These are phyloP conservation scores for Piprites chloris DNA, from an alignment of 2,113 vertebrate genomes.

Conservation along the genomic window DNA sequence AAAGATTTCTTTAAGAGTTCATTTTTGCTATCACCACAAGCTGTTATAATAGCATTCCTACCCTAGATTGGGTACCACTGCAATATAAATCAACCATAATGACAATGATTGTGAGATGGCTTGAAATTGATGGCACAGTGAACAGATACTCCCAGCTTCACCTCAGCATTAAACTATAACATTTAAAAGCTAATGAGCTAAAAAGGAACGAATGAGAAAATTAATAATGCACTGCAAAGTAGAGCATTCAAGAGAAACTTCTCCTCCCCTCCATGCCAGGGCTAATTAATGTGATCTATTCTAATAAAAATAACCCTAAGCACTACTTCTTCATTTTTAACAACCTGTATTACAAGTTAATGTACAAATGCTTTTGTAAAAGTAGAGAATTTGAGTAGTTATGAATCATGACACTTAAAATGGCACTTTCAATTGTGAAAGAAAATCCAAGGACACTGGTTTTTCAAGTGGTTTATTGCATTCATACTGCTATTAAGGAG, in stretches of 20 bases:
- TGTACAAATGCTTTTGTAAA: not conserved
- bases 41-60: not conserved
- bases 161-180: not conserved
- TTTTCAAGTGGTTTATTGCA: constrained; percentile 17
- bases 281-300: constrained; percentile 38
- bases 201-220: constrained; percentile 5
- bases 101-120: not conserved
- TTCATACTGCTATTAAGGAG: not conserved
- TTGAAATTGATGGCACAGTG: not conserved
- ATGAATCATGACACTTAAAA: constrained; percentile 45
- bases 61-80: not conserved
- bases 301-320: constrained; percentile 39
- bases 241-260: constrained; percentile 17
- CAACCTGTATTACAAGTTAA: not conserved
- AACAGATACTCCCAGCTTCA: not conserved
- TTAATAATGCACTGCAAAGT: constrained; percentile 18
- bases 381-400: constrained; percentile 2
- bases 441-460: constrained; percentile 16
- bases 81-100: not conserved
- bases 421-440: not conserved
- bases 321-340: constrained; percentile 37
- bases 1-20: not conserved
- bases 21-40: not conserved
- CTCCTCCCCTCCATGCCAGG: not conserved
- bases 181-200: constrained; percentile 52